Conservation (phyloP, 2,113 vertebrate species). For the Cephalopterus ornatus region DNA sequence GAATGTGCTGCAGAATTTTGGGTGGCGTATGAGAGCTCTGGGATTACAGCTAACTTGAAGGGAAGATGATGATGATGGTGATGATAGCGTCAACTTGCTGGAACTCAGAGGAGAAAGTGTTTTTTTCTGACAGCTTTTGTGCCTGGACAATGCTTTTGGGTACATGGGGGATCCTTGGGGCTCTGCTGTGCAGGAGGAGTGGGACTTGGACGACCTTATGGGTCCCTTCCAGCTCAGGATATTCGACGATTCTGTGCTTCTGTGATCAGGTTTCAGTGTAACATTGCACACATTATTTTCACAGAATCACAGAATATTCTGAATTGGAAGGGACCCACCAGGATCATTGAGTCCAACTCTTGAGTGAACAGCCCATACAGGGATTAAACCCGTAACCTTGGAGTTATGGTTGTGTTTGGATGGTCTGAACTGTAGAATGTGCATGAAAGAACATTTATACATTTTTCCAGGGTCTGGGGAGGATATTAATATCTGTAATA, state of each 20-base stretch:
- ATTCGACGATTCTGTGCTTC: neutral
- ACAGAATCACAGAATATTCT: neutral
- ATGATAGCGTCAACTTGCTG: neutral
- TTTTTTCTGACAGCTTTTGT: neutral
- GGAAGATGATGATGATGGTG: neutral
- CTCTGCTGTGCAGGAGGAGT: neutral
- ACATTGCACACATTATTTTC: neutral
- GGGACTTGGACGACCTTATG: neutral
- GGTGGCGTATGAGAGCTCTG: neutral
- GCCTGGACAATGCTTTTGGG: neutral
- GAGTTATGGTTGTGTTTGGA: neutral
- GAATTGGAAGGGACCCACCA: neutral
- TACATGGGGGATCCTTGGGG: neutral
- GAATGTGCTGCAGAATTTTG: neutral
- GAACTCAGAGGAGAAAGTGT: neutral
- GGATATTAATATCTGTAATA: neutral
- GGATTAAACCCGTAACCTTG: neutral
- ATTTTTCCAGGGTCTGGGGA: neutral
- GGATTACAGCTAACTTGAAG: neutral
- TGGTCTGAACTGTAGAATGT: accelerated
- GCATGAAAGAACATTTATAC: neutral
- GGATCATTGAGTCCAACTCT: neutral
- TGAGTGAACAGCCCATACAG: neutral
- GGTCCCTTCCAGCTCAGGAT: neutral
- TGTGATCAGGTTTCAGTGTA: neutral